A percentile compares a stretch with the other conserved stretches of the same genome.
Evolutionary conservation across 1,140 invertebrate genomes (phyloP).

Genomic region (Wiebesia pumilae): DNA sequence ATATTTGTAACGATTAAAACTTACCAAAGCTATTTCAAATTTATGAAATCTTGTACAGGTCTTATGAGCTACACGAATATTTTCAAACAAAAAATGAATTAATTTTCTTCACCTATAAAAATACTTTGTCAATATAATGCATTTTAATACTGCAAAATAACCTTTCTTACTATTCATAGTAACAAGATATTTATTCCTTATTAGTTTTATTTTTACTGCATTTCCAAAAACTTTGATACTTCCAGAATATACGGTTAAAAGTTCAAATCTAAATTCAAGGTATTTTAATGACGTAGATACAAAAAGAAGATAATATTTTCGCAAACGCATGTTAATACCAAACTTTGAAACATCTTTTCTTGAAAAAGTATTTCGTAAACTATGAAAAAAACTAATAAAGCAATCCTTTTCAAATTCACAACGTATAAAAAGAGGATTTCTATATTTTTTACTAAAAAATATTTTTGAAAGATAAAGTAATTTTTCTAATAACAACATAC

Average conservation of each 20-base stretch:
- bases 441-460: background rate
- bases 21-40: background rate
- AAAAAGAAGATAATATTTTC: background rate
- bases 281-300: background rate
- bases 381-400: constrained; percentile 9
- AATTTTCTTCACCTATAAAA: background rate
- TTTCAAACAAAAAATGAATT: background rate
- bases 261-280: constrained; percentile 11
- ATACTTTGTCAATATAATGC: background rate
- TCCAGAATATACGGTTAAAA: background rate
- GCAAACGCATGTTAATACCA: constrained; percentile 8
- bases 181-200: background rate
- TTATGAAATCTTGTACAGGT: background rate
- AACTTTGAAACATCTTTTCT: background rate
- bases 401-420: background rate
- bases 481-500: too few relatives aligned
- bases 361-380: background rate
- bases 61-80: background rate
- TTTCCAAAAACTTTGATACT: background rate
- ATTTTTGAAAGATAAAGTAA: background rate
- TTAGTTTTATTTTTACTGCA: background rate
- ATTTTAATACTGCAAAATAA: background rate
- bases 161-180: background rate
- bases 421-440: background rate
- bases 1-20: background rate